These are phyloP conservation scores for Glaucopsyche alexis DNA, from an alignment of 2,888 invertebrate genomes.

Conservation along the genomic window DNA sequence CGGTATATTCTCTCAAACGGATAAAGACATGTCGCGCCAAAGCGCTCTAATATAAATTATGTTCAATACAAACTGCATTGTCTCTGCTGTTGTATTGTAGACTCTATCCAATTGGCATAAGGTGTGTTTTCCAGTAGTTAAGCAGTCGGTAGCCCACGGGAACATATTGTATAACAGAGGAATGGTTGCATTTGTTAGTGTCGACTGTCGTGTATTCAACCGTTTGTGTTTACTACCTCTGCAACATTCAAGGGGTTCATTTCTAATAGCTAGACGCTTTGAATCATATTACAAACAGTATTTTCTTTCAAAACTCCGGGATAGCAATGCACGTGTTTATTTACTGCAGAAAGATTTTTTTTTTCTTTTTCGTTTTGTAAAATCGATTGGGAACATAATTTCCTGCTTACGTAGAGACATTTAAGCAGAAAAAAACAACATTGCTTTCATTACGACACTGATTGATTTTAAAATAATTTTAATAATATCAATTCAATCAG, in stretches of 20 bases:
- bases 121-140: not conserved
- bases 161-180: slow-evolving; percentile 9
- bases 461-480: too few species aligned
- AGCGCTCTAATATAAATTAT: slow-evolving; percentile 7
- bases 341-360: too few species aligned
- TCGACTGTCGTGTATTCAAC: not conserved
- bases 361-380: too few species aligned
- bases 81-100: not conserved
- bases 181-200: slow-evolving; percentile 6
- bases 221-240: not conserved
- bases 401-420: too few species aligned
- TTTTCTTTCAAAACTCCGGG: not conserved
- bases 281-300: not conserved
- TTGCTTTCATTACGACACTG: too few species aligned
- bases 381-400: too few species aligned
- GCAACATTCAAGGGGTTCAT: not conserved
- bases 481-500: too few species aligned
- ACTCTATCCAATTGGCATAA: not conserved
- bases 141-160: not conserved
- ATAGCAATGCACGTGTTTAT: too few species aligned
- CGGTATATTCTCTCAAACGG: slow-evolving; percentile 14
- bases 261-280: not conserved
- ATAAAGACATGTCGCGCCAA: not conserved
- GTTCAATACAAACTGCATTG: slow-evolving; percentile 28
- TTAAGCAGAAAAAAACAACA: too few species aligned